These are phyloP conservation scores for Mugil cephalus DNA, from an alignment of 2,113 vertebrate genomes.

Conservation along the genomic window DNA sequence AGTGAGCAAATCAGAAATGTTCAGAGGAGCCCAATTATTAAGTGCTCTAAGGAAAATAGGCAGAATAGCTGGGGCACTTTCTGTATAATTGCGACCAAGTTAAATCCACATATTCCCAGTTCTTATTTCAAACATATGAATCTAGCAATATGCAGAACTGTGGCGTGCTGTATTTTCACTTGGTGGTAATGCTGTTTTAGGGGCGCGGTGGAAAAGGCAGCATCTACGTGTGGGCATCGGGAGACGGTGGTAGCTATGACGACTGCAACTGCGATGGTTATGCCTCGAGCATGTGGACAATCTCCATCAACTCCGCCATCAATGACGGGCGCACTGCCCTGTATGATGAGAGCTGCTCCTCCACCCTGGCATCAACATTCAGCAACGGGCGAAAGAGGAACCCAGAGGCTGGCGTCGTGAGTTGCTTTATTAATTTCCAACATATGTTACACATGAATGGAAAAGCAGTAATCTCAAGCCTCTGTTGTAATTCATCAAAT, in stretches of 20 bases:
- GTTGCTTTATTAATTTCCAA: constrained; percentile 50
- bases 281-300: constrained; percentile 99
- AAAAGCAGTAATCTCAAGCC: not conserved
- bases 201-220: constrained; percentile 96
- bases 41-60: not conserved
- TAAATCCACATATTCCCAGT: constrained; percentile 7
- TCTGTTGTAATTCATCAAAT: not conserved
- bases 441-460: not conserved
- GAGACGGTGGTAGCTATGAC: constrained; percentile 97
- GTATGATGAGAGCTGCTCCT: constrained; percentile 99
- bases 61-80: not conserved
- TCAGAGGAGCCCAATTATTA: constrained; percentile 3
- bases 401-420: constrained; percentile 96
- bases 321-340: constrained; percentile 96
- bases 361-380: constrained; percentile 97
- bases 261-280: constrained; percentile 99
- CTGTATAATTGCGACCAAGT: constrained; percentile 1
- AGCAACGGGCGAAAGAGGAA: constrained; percentile 98
- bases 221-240: constrained; percentile 99
- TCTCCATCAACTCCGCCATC: constrained; percentile 99
- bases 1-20: constrained; percentile 6
- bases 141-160: not conserved
- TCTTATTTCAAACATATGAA: constrained; percentile 4
- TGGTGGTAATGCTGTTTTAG: constrained; percentile 75
- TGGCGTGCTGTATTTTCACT: constrained; percentile 25